Conservation (phyloP, 2,888 invertebrate species). For the Ochlodes sylvanus region DNA sequence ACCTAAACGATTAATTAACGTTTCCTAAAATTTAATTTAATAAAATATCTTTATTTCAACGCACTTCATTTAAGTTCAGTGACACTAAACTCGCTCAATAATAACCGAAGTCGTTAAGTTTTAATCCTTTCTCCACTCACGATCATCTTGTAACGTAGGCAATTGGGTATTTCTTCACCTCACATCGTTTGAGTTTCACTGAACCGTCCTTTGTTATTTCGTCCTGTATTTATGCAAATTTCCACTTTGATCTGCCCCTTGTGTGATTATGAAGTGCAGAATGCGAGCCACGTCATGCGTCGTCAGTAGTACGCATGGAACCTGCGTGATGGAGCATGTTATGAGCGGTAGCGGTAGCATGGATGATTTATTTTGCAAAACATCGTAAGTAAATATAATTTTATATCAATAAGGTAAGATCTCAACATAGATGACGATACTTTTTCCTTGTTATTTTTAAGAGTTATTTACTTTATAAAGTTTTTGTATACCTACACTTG, state of each 20-base stretch:
- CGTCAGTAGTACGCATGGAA: slow-evolving; percentile 55
- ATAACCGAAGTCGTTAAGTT: slow-evolving; percentile 9
- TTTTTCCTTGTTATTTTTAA: no score
- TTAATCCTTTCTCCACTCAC: slow-evolving; percentile 22
- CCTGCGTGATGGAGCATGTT: slow-evolving; percentile 47
- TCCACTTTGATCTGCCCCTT: slow-evolving; percentile 71
- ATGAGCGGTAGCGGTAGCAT: slow-evolving; percentile 11
- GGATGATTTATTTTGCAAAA: no score
- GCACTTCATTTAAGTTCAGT: slow-evolving; percentile 6
- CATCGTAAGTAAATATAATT: no score
- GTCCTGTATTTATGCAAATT: slow-evolving; percentile 61
- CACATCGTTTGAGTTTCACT: slow-evolving; percentile 40
- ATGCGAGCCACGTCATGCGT: slow-evolving; percentile 12
- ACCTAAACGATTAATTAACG: no score
- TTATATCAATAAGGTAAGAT: no score
- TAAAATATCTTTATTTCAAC: not conserved
- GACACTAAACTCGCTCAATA: not conserved
- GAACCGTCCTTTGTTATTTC: slow-evolving; percentile 48
- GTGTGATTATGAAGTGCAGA: slow-evolving; percentile 64
- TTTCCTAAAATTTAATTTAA: no score
- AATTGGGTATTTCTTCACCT: slow-evolving; percentile 28
- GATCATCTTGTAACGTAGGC: slow-evolving; percentile 23
- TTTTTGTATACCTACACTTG: no score
- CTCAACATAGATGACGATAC: no score
- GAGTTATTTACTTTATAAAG: no score